Percentiles rank a stretch among this genome's conserved stretches.
These are phyloP conservation scores for Anoplius nigerrimus DNA, from an alignment of 2,888 invertebrate genomes.

Conservation along the genomic window DNA sequence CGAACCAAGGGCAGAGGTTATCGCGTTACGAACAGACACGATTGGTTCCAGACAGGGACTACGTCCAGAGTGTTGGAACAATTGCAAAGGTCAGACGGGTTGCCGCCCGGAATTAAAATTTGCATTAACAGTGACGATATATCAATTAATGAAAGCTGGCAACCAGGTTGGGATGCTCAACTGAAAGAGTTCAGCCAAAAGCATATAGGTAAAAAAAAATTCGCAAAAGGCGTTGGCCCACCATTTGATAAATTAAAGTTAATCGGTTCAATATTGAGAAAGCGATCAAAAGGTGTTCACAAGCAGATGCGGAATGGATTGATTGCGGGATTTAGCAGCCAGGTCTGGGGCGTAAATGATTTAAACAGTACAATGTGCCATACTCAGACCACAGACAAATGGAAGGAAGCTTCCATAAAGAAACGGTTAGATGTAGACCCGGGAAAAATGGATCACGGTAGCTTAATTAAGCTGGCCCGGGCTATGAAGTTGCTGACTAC, in stretches of 20 bases:
- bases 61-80: neutral
- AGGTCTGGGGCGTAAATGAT: neutral
- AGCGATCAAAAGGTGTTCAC: neutral
- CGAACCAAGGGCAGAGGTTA: neutral
- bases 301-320: constrained; percentile 1
- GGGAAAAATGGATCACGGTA: neutral
- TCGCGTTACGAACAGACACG: neutral
- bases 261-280: neutral
- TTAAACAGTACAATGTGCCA: neutral
- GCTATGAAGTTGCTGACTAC: neutral
- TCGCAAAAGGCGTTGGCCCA: neutral
- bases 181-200: neutral
- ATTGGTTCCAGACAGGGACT: neutral
- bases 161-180: neutral
- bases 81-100: neutral
- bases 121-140: neutral
- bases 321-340: neutral
- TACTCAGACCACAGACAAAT: neutral
- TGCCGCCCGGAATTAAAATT: neutral
- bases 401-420: neutral
- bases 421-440: constrained; percentile 10
- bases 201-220: neutral
- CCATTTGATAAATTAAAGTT: neutral
- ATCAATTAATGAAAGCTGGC: neutral
- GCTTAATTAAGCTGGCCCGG: neutral